These are phyloP conservation scores for Callosobruchus maculatus DNA, from an alignment of 2,888 invertebrate species.

Conservation along the genomic window DNA sequence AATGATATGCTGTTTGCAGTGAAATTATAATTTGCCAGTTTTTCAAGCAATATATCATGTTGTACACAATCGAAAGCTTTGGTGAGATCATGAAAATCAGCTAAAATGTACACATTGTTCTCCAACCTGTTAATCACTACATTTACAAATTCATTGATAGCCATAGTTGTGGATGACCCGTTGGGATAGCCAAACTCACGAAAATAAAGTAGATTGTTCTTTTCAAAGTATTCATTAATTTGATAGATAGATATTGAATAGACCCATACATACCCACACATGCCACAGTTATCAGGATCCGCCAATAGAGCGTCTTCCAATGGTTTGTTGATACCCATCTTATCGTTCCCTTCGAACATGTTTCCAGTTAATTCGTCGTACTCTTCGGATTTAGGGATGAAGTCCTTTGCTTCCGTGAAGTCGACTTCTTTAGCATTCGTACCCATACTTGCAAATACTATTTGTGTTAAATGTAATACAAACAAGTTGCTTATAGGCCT, in stretches of 20 bases:
- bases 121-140: too few relatives aligned
- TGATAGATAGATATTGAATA: background rate
- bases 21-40: too few relatives aligned
- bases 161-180: too few relatives aligned
- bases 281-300: constrained; percentile 48
- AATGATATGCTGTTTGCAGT: too few relatives aligned
- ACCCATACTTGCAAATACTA: constrained; percentile 34
- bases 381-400: constrained; percentile 37
- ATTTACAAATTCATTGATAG: too few relatives aligned
- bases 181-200: too few relatives aligned
- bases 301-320: constrained; percentile 46
- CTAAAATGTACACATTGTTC: too few relatives aligned
- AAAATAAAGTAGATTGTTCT: too few relatives aligned
- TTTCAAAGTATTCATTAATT: too few relatives aligned
- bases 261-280: constrained; percentile 44
- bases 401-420: constrained; percentile 35
- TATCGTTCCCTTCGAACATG: constrained; percentile 45
- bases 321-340: constrained; percentile 41
- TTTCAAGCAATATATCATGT: too few relatives aligned
- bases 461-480: constrained; percentile 19
- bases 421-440: constrained; percentile 37
- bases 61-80: too few relatives aligned
- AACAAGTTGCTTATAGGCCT: constrained; percentile 36
- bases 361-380: constrained; percentile 40
- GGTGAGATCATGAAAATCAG: too few relatives aligned